Evolutionary conservation across 2,888 invertebrate species (phyloP).

Genomic region (Pherbina coryleti): DNA sequence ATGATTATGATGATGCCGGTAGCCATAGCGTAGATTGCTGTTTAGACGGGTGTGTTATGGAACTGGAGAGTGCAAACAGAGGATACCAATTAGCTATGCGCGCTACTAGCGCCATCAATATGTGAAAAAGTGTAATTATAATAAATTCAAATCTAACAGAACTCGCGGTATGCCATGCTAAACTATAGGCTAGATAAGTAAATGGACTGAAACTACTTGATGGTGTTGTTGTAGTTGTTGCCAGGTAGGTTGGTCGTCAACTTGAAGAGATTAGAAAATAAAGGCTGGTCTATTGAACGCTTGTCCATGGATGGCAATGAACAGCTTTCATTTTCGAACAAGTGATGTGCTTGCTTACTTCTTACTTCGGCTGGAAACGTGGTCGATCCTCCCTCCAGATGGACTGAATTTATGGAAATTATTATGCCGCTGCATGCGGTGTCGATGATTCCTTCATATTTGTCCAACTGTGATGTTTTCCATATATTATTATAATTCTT

Average conservation of each 20-base stretch:
- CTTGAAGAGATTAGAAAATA: slow-evolving; percentile 7
- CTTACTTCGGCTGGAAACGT: background rate
- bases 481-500: slow-evolving; percentile 8
- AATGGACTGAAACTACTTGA: background rate
- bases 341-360: background rate
- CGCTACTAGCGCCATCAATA: slow-evolving; percentile 45
- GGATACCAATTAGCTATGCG: slow-evolving; percentile 40
- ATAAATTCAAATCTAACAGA: slow-evolving; percentile 43
- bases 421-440: slow-evolving; percentile 35
- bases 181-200: background rate
- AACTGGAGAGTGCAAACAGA: background rate
- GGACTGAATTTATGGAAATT: slow-evolving; percentile 29
- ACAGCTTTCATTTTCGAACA: slow-evolving; percentile 19
- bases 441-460: slow-evolving; percentile 39
- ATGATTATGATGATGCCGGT: background rate
- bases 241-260: background rate
- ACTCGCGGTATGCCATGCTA: slow-evolving; percentile 9
- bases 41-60: background rate
- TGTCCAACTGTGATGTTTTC: slow-evolving; percentile 33
- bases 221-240: background rate
- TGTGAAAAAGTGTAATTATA: slow-evolving; percentile 44
- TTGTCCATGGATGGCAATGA: background rate
- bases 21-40: background rate
- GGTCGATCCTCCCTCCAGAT: slow-evolving; percentile 8
- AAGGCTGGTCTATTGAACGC: background rate